Base-by-base conservation (phyloP, 2,797 vertebrate species). In the Scarus forsteni region DNA sequence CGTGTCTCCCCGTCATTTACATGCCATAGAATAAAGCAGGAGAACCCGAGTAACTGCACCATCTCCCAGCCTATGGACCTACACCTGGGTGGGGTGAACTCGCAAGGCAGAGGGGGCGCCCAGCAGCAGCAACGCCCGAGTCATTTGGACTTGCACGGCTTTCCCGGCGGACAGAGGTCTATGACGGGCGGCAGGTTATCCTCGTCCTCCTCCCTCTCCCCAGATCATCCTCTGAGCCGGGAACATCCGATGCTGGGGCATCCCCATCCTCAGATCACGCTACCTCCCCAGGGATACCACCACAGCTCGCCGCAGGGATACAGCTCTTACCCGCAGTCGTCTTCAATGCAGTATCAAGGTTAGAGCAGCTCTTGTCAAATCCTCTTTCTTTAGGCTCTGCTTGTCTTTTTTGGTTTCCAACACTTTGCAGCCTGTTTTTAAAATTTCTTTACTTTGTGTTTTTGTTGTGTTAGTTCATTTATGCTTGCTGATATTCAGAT, bases 261-360 rank as follows among this genome's bases (percentile, higher is more conserved):
- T 83, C 71, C 94, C 55, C 95, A 95, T 66, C 85, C 95, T 5
- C 92, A 94, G 46, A 89, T 96, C 84, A 89, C 95, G 3, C 92
- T 96, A 53, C 88, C 88, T 79, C 73, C 95, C 14, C 95, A 94
- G 3, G 96, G 95, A 27, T 98, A 96, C 88, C 96, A 96, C 68
- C 88, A 92, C 42, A 73, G 71, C 77, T 86, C 94, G 0, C 90
- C 94, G 9, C 91, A 95, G 2, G 93, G 94, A 69, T 98, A 95
- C 79, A 77, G 95, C 42, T 62, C 95, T 38, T 98, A 96, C 84
- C 95, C 96, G 83, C 94, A 97, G 73, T 89, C 93, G n/a, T 91
- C 93, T 0, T 74, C 96, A 0, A 88, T 98, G 61, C 97, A 96
- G 81, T 99, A 97, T 88, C 97, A 96, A 96, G 98, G 98, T 99